Evolutionary conservation across 2,888 invertebrate genomes (phyloP), one percentile per base, ranked within the genome.

Genomic region (Melanargia galathea): DNA sequence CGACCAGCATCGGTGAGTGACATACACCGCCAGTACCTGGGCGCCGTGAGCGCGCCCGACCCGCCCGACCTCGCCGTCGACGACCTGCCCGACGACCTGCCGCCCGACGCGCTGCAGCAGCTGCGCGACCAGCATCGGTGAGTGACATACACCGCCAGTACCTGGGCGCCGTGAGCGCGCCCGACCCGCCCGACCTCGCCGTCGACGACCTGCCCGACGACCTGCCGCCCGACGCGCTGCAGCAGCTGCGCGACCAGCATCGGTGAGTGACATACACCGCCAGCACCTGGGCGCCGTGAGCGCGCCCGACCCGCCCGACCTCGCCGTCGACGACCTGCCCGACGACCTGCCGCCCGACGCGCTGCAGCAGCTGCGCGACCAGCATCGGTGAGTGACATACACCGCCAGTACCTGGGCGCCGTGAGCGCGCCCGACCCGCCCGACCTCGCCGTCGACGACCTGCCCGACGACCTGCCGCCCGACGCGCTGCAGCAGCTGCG

Each of bases 291-390:
- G 98, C 54, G 95, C 84, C 83, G 94, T 64, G 76, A 93, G 70
- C 92, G 94, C 77, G 95, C 97, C 65, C 93, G 98, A 81, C 95
- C 98, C 62, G 93, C 96, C 82, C 94, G 97, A 87, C 95, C 96
- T 68, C 24, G 10, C 16, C 43, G 64, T 83, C 10, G 68, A 66
- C 93, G 98, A 80, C 95, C 98, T 60, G 93, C 95, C 82, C 94
- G 97, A 86, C 18, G 67, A 68, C 18, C 48, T 71, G n/a, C 65
- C 73, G 30, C 92, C 60, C 95, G 64, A 95, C 96, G 7, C 96
- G 1, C 94, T 96, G 46, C 96, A 96, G 68, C 81, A 80, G 52
- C 76, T 89, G 40, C 62, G 80, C 10, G 67, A 71, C 0, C 85
- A 86, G 43, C 88, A 89, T 67, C 77, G 87, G 87, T 87, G 7